A percentile compares a stretch with the other conserved stretches of the same genome.
phyloP scores from a whole-genome alignment of 35 echinoderm and acorn worm species.

The Diadema setosum region DNA sequence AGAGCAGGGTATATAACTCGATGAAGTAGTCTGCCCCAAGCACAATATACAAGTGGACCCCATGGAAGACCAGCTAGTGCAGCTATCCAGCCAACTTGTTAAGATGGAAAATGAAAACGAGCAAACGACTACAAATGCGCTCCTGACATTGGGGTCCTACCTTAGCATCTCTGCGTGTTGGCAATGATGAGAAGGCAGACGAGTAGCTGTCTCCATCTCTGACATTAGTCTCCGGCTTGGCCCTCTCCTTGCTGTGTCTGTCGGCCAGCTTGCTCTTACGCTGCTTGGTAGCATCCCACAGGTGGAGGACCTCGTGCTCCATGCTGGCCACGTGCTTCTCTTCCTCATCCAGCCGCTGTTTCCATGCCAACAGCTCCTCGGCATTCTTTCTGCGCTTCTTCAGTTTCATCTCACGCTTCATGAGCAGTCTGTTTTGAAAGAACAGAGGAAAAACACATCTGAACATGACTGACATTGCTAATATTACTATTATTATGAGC shows the following conservation, averaged over 20 bases:
- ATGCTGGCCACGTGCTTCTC: slow-evolving; percentile 69
- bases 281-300: slow-evolving; percentile 16
- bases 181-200: not conserved
- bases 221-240: slow-evolving; percentile 2
- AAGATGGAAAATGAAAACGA: too few species aligned
- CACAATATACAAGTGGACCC: too few species aligned
- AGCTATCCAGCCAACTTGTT: too few species aligned
- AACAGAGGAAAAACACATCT: too few species aligned
- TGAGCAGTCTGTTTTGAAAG: slow-evolving; percentile 27
- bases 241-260: not conserved
- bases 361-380: slow-evolving; percentile 92
- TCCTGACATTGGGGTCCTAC: not conserved
- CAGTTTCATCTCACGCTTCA: slow-evolving; percentile 73
- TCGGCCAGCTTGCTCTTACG: slow-evolving; percentile 22
- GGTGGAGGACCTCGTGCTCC: slow-evolving; percentile 60
- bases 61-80: too few species aligned
- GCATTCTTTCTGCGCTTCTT: slow-evolving; percentile 65
- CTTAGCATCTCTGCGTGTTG: not conserved
- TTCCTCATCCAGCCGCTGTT: slow-evolving; percentile 89
- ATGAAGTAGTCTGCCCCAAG: too few species aligned
- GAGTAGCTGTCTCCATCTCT: not conserved
- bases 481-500: too few species aligned
- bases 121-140: too few species aligned
- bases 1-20: too few species aligned
- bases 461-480: too few species aligned